phyloP scores from a whole-genome alignment of 2,888 invertebrate genomes.

The Germaria angustata region DNA sequence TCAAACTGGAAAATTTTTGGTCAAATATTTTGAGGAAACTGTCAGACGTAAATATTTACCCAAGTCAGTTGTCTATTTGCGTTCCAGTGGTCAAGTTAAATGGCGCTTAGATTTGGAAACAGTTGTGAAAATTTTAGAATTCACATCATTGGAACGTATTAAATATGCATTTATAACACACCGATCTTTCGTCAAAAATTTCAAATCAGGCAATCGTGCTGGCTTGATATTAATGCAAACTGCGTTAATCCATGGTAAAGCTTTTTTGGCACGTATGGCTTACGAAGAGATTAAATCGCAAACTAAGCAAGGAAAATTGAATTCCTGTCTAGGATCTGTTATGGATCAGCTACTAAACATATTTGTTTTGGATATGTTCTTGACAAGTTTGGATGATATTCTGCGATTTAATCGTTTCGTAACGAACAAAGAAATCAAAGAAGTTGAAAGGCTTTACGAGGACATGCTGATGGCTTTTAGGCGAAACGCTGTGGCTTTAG shows the following conservation, averaged over 20 bases:
- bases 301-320: constrained; percentile 41
- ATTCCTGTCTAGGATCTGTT: constrained; percentile 15
- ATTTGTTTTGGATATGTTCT: constrained; percentile 72
- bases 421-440: constrained; percentile 69
- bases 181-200: constrained; percentile 79
- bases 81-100: constrained; percentile 62
- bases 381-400: constrained; percentile 71
- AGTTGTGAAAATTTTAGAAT: constrained; percentile 80
- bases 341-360: constrained; percentile 70
- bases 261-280: constrained; percentile 71
- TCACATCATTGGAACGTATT: constrained; percentile 82
- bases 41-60: constrained; percentile 82
- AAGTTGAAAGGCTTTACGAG: constrained; percentile 86
- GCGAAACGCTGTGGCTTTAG: constrained; percentile 93
- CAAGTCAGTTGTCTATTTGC: constrained; percentile 85
- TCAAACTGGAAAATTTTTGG: constrained; percentile 91
- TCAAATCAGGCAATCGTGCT: constrained; percentile 92
- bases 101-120: constrained; percentile 70
- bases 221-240: constrained; percentile 90
- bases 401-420: constrained; percentile 70
- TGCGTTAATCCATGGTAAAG: constrained; percentile 83
- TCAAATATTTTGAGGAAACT: constrained; percentile 87
- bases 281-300: constrained; percentile 56
- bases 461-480: constrained; percentile 86
- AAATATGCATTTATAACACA: constrained; percentile 84